Evolutionary conservation across 2,797 vertebrate species (phyloP), one percentile per base, ranked within the genome.

Genomic region (Myotis myotis): DNA sequence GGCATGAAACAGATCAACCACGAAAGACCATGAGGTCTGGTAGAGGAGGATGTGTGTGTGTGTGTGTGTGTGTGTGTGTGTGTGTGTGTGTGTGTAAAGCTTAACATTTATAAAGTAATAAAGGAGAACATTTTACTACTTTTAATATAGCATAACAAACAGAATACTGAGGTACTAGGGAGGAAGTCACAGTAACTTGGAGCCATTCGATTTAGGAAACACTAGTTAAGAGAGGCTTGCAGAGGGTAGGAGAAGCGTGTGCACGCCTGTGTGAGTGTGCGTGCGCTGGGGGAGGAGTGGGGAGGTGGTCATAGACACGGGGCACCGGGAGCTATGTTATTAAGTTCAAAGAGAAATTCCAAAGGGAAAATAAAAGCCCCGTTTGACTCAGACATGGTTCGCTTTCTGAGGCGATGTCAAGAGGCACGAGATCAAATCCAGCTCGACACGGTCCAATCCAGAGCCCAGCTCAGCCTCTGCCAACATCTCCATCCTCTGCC

Each of bases 351-450:
- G 36, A 83, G 38, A 85, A 51, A 93, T 94, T 87, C 70, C 87
- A 70, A 87, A 93, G 79, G 66, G 85, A 76, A 92, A 92, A 33
- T 84, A 74, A 74, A 84, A 89, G 93, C 51, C 33, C 51, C 3
- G 0, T 76, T 62, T 84, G 53, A 41, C 71, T 89, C 93, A 64
- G 30, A 72, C 30, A 38, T 16, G 74, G 47, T 74, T 96, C 82
- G 20, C 92, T 90, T 90, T 91, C 80, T 55, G 75, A 87, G 87
- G 81, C 74, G 23, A 30, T 71, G 72, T 92, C 91, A 79, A 57
- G 91, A 83, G 44, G 53, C 87, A 68, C 23, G 80, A 75, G 89
- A 93, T 94, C 94, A 96, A 78, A 96, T 78, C 86, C 38, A 41
- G 72, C 72, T 49, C 19, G 74, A 83, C 60, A 7, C 75, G 44